Evolutionary conservation across 2,888 invertebrate species (phyloP).

Genomic region (Melieria omissa): DNA sequence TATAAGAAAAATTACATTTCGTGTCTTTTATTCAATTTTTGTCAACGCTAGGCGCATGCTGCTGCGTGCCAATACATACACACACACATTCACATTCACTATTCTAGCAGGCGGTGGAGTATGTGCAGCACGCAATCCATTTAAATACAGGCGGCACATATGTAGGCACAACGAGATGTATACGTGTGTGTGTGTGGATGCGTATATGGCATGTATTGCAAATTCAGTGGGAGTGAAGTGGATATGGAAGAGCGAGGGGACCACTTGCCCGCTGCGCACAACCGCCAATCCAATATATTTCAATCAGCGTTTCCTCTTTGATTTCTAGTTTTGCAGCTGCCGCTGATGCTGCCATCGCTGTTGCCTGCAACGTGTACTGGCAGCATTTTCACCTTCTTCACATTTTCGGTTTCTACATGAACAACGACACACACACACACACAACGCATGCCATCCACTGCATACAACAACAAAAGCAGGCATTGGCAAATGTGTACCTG

Average conservation of each 20-base stretch:
- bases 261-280: background rate
- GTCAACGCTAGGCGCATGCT: constrained; percentile 2
- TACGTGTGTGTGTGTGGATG: no score
- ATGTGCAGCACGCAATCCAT: constrained; percentile 15
- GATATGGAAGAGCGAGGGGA: no score
- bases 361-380: no score
- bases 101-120: background rate
- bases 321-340: constrained; percentile 33
- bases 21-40: constrained; percentile 5
- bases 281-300: constrained; percentile 52
- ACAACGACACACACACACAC: background rate
- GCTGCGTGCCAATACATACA: background rate
- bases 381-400: no score
- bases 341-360: background rate
- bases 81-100: constrained; percentile 16
- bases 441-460: constrained; percentile 3
- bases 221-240: no score
- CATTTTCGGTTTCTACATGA: no score
- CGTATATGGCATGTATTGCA: no score
- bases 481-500: no score
- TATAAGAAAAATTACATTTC: background rate
- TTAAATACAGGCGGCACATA: background rate
- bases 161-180: no score
- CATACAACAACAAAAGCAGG: no score
- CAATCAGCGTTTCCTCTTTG: constrained; percentile 55